These are phyloP conservation scores for Macrosoma leucophasiata DNA, from an alignment of 2,888 invertebrate genomes.

Conservation along the genomic window DNA sequence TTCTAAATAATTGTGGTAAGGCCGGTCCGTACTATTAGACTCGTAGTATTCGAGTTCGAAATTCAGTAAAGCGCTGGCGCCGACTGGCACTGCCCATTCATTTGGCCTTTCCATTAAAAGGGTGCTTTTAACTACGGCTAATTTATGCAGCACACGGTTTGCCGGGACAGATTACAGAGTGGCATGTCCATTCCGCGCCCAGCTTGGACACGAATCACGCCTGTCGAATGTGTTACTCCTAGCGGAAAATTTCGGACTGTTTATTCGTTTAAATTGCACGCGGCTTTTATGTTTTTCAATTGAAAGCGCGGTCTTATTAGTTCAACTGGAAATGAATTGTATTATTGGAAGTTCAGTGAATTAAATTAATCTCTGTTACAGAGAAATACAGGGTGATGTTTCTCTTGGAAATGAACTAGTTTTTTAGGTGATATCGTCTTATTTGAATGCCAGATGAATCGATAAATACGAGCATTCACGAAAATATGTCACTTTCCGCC, in stretches of 20 bases:
- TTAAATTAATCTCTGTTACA: too few relatives aligned
- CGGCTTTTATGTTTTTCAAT: too few relatives aligned
- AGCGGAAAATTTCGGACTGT: background rate
- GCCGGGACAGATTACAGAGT: slow-evolving; percentile 64
- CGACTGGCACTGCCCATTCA: slow-evolving; percentile 41
- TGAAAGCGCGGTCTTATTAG: too few relatives aligned
- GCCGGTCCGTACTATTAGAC: slow-evolving; percentile 41
- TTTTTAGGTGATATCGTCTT: too few relatives aligned
- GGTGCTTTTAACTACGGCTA: slow-evolving; percentile 63
- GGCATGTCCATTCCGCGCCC: slow-evolving; percentile 41
- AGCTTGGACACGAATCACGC: slow-evolving; percentile 43
- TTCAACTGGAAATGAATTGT: too few relatives aligned
- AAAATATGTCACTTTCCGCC: too few relatives aligned
- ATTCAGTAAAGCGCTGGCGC: slow-evolving; percentile 12
- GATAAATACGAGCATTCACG: too few relatives aligned
- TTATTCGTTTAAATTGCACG: too few relatives aligned
- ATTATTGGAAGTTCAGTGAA: too few relatives aligned
- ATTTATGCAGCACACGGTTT: slow-evolving; percentile 64
- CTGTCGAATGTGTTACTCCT: slow-evolving; percentile 23
- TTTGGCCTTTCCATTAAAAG: slow-evolving; percentile 61
- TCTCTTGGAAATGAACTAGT: too few relatives aligned
- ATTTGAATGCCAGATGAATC: too few relatives aligned
- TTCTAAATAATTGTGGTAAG: slow-evolving; percentile 48
- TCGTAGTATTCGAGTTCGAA: slow-evolving; percentile 6
- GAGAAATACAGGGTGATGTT: too few relatives aligned